phyloP scores from a whole-genome alignment of 92 coral and sea anemone genomes.

The Heteractis magnifica region DNA sequence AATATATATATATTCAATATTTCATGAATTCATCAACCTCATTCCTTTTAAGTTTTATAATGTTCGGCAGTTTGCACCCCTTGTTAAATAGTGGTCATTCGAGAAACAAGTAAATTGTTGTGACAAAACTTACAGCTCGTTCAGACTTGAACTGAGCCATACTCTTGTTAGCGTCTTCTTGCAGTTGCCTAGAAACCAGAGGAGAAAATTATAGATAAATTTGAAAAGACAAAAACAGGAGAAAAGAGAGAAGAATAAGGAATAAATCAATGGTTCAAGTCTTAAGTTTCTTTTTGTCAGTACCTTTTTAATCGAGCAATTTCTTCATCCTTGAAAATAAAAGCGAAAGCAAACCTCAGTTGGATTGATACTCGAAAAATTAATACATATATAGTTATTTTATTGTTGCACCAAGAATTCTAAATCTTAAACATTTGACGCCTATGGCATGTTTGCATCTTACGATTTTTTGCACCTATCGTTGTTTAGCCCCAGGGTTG shows the following conservation, averaged over 20 bases:
- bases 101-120: background rate
- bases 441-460: no score
- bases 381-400: no score
- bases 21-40: background rate
- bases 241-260: background rate
- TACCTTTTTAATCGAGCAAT: constrained; percentile 75
- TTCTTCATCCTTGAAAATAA: constrained; percentile 74
- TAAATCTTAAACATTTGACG: no score
- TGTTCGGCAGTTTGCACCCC: background rate
- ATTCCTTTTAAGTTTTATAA: background rate
- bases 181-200: constrained; percentile 53
- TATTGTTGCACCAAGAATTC: no score
- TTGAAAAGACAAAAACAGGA: background rate
- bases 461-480: no score
- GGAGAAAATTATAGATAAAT: background rate
- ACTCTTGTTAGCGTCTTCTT: constrained; percentile 63
- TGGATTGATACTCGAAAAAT: background rate
- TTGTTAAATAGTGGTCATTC: background rate
- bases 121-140: constrained; percentile 53
- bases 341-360: background rate
- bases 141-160: constrained; percentile 65
- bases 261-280: background rate
- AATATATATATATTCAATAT: background rate
- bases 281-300: background rate
- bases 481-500: no score